Percentiles rank a stretch among this genome's conserved stretches.
phyloP scores from a whole-genome alignment of 2,888 invertebrate genomes.

The Priocnemis perturbator region DNA sequence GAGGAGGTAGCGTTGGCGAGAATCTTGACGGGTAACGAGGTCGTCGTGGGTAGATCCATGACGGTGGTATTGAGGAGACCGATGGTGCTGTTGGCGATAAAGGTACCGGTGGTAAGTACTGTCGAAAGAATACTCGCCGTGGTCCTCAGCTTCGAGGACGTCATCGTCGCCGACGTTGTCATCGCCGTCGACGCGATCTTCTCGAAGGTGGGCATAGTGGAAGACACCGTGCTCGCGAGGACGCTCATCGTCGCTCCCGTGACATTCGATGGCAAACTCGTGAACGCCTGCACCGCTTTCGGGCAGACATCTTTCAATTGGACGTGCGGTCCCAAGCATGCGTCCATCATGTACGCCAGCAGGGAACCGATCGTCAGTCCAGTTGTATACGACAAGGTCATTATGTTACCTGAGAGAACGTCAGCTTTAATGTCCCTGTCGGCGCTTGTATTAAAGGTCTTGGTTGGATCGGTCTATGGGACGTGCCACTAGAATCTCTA shows the following conservation, averaged over 20 bases:
- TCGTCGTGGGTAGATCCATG: slow-evolving; percentile 57
- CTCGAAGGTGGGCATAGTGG: slow-evolving; percentile 57
- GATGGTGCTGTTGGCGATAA: slow-evolving; percentile 55
- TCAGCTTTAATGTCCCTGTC: not conserved
- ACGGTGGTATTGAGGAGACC: slow-evolving; percentile 51
- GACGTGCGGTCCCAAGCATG: slow-evolving; percentile 66
- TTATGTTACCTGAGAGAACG: slow-evolving; percentile 86
- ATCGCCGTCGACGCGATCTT: slow-evolving; percentile 56
- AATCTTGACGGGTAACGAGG: slow-evolving; percentile 54
- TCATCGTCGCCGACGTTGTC: slow-evolving; percentile 55
- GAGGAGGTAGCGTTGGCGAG: slow-evolving; percentile 60
- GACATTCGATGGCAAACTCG: slow-evolving; percentile 7
- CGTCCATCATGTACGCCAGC: slow-evolving; percentile 87
- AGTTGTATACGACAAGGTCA: slow-evolving; percentile 93
- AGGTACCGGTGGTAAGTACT: slow-evolving; percentile 51
- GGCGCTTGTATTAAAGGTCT: not conserved
- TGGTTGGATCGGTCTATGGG: not conserved
- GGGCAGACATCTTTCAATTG: slow-evolving; percentile 69
- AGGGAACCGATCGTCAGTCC: slow-evolving; percentile 90
- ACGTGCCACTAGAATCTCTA: slow-evolving; percentile 67
- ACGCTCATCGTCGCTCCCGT: slow-evolving; percentile 58
- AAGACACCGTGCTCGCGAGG: slow-evolving; percentile 54
- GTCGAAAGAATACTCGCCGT: slow-evolving; percentile 57
- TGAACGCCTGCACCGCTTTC: slow-evolving; percentile 50
- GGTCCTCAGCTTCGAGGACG: slow-evolving; percentile 57